A percentile compares a stretch with the other conserved stretches of the same genome.
Conservation (phyloP, 2,113 vertebrate species). For the Mobula birostris region DNA sequence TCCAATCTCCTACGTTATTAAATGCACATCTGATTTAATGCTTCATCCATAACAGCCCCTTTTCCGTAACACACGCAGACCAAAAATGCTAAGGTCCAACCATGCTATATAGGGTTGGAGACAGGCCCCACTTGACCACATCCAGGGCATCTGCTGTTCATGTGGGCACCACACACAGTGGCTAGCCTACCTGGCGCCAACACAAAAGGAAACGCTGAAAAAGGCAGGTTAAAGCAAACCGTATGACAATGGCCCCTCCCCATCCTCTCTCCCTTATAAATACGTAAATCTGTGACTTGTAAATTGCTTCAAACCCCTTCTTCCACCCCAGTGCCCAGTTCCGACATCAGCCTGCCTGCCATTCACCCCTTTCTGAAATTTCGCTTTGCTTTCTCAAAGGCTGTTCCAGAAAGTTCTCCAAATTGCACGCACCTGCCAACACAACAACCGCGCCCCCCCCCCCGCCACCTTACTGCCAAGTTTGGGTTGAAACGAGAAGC, state of each 20-base stretch:
- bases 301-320: not conserved
- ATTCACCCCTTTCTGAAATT: not conserved
- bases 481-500: not conserved
- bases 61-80: not conserved
- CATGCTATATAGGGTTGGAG: no score
- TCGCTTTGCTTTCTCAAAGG: not conserved
- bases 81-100: not conserved
- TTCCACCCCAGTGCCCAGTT: not conserved
- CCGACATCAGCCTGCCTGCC: not conserved
- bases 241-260: no score
- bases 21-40: no score
- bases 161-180: not conserved
- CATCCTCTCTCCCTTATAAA: not conserved
- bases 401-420: not conserved
- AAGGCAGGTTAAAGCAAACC: not conserved
- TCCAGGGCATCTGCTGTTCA: not conserved
- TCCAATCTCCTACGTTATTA: no score
- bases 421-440: not conserved
- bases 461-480: not conserved
- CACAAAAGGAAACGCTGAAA: not conserved
- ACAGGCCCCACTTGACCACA: no score
- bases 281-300: not conserved
- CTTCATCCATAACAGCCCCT: no score
- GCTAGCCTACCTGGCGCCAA: no score
- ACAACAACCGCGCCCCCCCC: no score